Evolutionary conservation across 2,888 invertebrate genomes (phyloP).

Genomic region (Scaptomyza polygonia): DNA sequence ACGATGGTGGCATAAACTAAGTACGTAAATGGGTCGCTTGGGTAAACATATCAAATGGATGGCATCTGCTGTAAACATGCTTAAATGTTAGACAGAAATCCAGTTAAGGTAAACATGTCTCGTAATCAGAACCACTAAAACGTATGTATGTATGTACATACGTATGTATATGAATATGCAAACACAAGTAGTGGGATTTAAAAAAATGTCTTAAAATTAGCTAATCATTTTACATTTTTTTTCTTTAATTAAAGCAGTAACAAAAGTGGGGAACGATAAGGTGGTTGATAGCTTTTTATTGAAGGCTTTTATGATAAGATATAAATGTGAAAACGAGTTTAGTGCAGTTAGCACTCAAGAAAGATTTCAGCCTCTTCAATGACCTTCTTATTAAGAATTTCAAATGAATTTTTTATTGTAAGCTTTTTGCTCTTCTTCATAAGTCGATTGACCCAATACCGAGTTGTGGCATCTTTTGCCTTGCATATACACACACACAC

Average conservation of each 20-base stretch:
- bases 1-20: slow-evolving; percentile 12
- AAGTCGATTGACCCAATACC: slow-evolving; percentile 47
- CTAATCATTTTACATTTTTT: slow-evolving; percentile 19
- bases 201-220: slow-evolving; percentile 46
- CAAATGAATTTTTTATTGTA: neutral
- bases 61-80: slow-evolving; percentile 43
- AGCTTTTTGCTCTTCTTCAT: neutral
- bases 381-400: slow-evolving; percentile 40
- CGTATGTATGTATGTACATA: no score
- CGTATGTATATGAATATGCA: no score
- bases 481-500: slow-evolving; percentile 4
- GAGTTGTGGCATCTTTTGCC: slow-evolving; percentile 14
- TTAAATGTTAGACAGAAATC: slow-evolving; percentile 28
- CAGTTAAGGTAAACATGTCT: slow-evolving; percentile 34
- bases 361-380: slow-evolving; percentile 27
- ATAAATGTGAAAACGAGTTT: slow-evolving; percentile 23
- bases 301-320: slow-evolving; percentile 47
- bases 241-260: slow-evolving; percentile 23
- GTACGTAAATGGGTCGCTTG: slow-evolving; percentile 41
- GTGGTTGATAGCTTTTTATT: slow-evolving; percentile 27
- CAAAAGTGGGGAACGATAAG: slow-evolving; percentile 56
- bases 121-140: slow-evolving; percentile 18
- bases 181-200: slow-evolving; percentile 43
- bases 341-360: slow-evolving; percentile 30
- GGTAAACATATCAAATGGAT: slow-evolving; percentile 46